Evolutionary conservation across 2,888 invertebrate species (phyloP).

Genomic region (Patella ulyssiponensis): DNA sequence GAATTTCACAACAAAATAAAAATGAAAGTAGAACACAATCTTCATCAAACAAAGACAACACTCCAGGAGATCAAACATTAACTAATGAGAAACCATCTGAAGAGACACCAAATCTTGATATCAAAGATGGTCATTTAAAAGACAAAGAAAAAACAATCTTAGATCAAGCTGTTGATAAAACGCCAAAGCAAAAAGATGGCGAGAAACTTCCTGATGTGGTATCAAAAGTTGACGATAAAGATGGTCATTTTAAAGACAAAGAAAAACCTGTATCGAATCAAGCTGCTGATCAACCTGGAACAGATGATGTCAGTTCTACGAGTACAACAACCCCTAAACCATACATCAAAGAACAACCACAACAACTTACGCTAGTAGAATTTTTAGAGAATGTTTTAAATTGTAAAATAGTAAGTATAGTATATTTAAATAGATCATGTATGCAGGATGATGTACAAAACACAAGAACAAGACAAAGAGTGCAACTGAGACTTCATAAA

Average conservation of each 20-base stretch:
- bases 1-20: conserved; percentile 15
- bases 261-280: background rate
- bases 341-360: background rate
- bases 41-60: background rate
- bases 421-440: background rate
- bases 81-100: background rate
- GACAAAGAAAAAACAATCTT: background rate
- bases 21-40: background rate
- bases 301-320: too few species aligned
- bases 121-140: background rate
- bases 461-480: too few species aligned
- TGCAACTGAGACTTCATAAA: too few species aligned
- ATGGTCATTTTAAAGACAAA: background rate
- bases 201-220: background rate
- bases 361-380: background rate
- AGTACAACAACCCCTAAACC: too few species aligned
- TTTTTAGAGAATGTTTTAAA: background rate
- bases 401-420: conserved; percentile 1
- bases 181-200: background rate
- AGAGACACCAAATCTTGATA: background rate
- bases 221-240: background rate
- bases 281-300: background rate
- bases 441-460: too few species aligned
- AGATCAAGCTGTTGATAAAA: background rate
- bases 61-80: background rate